Evolutionary conservation across 2,797 vertebrate species (phyloP).

Genomic region (Glossophaga mutica): DNA sequence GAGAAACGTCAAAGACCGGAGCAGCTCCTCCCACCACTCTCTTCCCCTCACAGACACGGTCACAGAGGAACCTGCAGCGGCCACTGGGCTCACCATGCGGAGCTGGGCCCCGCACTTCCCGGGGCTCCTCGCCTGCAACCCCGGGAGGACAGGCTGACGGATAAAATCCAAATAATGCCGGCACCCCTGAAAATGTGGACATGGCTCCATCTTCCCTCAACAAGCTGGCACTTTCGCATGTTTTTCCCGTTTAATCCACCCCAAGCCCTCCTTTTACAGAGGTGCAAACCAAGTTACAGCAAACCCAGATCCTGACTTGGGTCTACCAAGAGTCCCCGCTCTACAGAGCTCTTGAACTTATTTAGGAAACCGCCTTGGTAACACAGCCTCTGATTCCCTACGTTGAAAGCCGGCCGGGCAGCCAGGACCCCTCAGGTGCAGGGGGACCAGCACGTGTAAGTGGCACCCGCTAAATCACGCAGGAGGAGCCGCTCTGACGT

Average conservation of each 20-base stretch:
- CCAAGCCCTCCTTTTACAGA: not conserved
- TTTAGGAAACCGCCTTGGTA: not conserved
- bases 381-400: not conserved
- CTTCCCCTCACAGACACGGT: not conserved
- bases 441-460: not conserved
- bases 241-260: not conserved
- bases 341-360: not conserved
- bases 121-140: too few relatives aligned
- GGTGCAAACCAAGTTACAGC: not conserved
- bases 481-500: rapidly evolving
- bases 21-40: not conserved
- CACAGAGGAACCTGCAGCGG: not conserved
- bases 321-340: not conserved
- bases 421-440: too few relatives aligned
- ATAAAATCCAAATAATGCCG: not conserved
- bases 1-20: not conserved
- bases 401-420: not conserved
- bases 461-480: rapidly evolving
- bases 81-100: too few relatives aligned
- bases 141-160: not conserved
- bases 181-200: not conserved
- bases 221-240: not conserved
- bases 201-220: rapidly evolving
- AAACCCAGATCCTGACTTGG: not conserved
- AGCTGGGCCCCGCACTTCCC: too few relatives aligned